These are phyloP conservation scores for Lineus longissimus DNA, from an alignment of 1,140 invertebrate genomes.

Conservation along the genomic window DNA sequence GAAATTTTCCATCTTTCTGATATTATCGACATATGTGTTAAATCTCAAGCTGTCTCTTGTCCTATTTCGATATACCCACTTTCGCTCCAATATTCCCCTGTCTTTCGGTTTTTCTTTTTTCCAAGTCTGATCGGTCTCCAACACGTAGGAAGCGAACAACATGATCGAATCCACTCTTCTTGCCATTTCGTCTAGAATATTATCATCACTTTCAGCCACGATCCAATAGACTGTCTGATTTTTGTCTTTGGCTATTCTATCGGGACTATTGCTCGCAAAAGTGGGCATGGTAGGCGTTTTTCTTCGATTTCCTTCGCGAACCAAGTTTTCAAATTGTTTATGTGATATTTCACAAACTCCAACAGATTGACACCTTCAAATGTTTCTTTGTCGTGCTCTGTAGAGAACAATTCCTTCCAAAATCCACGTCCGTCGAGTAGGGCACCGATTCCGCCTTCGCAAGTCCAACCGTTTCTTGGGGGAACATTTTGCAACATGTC, in stretches of 20 bases:
- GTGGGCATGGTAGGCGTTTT: conserved; percentile 1
- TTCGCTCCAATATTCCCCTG: not conserved
- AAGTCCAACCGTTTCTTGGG: not conserved
- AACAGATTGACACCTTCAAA: not conserved
- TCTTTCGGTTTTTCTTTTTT: conserved; percentile 3
- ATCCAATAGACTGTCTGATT: conserved; percentile 4
- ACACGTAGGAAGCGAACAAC: not conserved
- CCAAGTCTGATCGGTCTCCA: conserved; percentile 4
- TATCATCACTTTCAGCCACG: conserved; percentile 2
- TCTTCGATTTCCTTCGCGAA: not conserved
- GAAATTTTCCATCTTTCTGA: conserved; percentile 6
- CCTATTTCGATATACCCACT: not conserved
- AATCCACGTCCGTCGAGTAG: conserved; percentile 1
- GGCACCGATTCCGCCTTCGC: not conserved
- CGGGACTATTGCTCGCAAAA: not conserved
- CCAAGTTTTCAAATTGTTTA: conserved; percentile 4
- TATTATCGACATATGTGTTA: not conserved
- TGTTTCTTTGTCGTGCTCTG: not conserved
- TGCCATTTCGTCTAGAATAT: not conserved
- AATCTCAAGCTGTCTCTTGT: not conserved
- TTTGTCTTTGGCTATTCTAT: conserved; percentile 3
- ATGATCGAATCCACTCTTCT: conserved; percentile 2
- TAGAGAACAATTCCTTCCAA: not conserved
- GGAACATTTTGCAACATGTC: not conserved
- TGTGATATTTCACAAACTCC: conserved; percentile 6